Percentiles rank a stretch among this genome's conserved stretches.
These are phyloP conservation scores for Acanthococcus lagerstroemiae DNA, from an alignment of 2,888 invertebrate genomes.

Conservation along the genomic window DNA sequence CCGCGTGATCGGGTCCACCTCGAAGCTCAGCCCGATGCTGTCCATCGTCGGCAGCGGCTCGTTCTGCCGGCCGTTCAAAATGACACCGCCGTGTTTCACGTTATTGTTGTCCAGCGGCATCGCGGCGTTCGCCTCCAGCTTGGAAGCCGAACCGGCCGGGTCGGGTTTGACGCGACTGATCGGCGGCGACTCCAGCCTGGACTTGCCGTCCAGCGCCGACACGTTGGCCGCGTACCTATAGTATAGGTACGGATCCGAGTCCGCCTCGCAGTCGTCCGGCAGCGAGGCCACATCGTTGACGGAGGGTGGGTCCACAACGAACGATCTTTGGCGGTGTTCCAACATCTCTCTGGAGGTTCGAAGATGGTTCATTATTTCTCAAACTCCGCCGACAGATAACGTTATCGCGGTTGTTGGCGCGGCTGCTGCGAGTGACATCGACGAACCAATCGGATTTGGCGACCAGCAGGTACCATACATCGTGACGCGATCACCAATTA, in stretches of 20 bases:
- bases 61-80: background rate
- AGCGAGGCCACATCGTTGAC: slow-evolving; percentile 6
- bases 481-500: too few relatives aligned
- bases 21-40: slow-evolving; percentile 17
- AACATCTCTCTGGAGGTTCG: slow-evolving; percentile 16
- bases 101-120: background rate
- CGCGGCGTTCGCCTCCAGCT: background rate
- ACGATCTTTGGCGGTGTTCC: slow-evolving; percentile 27
- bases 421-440: too few relatives aligned
- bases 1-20: slow-evolving; percentile 13
- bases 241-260: slow-evolving; percentile 6
- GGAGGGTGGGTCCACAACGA: slow-evolving; percentile 13
- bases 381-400: too few relatives aligned
- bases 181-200: background rate
- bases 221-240: slow-evolving; percentile 9
- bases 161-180: background rate
- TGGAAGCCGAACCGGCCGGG: background rate
- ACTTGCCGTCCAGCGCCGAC: background rate
- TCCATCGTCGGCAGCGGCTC: slow-evolving; percentile 13
- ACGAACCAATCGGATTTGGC: too few relatives aligned
- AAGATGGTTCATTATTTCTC: slow-evolving; percentile 22
- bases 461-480: too few relatives aligned
- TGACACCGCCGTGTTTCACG: background rate
- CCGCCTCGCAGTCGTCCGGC: slow-evolving; percentile 20
- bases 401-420: too few relatives aligned